Conservation (phyloP, 1,140 invertebrate genomes). For the Sitobion miscanthi region DNA sequence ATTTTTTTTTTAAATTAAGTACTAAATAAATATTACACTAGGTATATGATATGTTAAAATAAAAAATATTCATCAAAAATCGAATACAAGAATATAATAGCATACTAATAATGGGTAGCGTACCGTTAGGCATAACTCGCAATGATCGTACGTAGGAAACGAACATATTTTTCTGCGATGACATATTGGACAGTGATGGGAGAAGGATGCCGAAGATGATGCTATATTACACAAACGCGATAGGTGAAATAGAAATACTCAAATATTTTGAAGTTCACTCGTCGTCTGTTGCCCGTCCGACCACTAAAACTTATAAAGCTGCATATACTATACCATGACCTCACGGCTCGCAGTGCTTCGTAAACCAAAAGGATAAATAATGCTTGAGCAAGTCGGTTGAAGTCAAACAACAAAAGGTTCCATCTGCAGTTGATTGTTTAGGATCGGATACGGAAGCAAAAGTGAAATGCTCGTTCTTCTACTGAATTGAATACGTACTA, state of each 20-base stretch:
- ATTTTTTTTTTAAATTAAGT: too few relatives aligned
- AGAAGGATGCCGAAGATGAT: too few relatives aligned
- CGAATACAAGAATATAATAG: too few relatives aligned
- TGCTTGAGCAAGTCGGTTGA: background rate
- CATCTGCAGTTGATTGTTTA: constrained; percentile 4
- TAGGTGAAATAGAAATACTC: background rate
- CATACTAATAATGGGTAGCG: too few relatives aligned
- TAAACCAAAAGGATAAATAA: constrained; percentile 11
- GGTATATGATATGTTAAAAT: too few relatives aligned
- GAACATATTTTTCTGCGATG: background rate
- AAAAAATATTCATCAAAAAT: too few relatives aligned
- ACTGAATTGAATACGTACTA: background rate
- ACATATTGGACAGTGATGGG: background rate
- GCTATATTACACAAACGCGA: background rate
- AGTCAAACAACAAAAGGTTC: constrained; percentile 27
- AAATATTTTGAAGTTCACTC: background rate
- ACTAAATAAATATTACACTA: too few relatives aligned
- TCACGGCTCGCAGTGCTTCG: background rate
- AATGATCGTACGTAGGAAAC: background rate
- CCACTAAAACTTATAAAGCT: background rate
- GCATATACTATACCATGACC: background rate
- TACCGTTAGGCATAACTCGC: too few relatives aligned
- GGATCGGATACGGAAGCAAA: background rate
- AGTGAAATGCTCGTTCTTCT: background rate
- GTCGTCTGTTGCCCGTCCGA: background rate